These are phyloP conservation scores for Copsychus sechellarum DNA, from an alignment of 2,113 vertebrate genomes.

Conservation along the genomic window DNA sequence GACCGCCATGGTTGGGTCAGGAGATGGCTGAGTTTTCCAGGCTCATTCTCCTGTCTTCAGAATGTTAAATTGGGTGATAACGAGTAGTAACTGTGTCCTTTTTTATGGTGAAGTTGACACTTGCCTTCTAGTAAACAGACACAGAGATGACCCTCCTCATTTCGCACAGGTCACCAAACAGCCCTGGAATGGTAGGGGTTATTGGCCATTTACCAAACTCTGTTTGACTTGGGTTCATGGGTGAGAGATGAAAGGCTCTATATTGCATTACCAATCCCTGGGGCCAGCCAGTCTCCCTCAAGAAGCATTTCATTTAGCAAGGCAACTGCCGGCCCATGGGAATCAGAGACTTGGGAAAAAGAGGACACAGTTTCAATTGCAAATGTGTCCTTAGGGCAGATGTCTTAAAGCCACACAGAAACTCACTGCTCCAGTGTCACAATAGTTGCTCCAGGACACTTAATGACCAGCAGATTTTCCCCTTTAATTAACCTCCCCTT, in stretches of 20 bases:
- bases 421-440: background rate
- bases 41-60: constrained; percentile 23
- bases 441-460: background rate
- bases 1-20: background rate
- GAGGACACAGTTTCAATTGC: background rate
- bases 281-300: constrained; percentile 5
- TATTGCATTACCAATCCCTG: constrained; percentile 21
- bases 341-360: background rate
- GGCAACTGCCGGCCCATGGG: background rate
- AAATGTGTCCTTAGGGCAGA: constrained; percentile 20
- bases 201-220: constrained; percentile 55
- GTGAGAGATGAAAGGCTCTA: constrained; percentile 48
- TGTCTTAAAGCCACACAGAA: constrained; percentile 10
- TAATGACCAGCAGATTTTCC: background rate
- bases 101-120: constrained; percentile 48
- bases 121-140: constrained; percentile 55
- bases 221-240: constrained; percentile 61
- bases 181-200: constrained; percentile 35
- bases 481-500: background rate
- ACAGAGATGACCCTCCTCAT: constrained; percentile 49
- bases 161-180: constrained; percentile 51
- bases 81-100: background rate
- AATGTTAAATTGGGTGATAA: constrained; percentile 54
- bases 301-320: constrained; percentile 27
- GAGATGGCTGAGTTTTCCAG: background rate